phyloP scores from a whole-genome alignment of 2,113 vertebrate genomes.

The Antigone vipio region DNA sequence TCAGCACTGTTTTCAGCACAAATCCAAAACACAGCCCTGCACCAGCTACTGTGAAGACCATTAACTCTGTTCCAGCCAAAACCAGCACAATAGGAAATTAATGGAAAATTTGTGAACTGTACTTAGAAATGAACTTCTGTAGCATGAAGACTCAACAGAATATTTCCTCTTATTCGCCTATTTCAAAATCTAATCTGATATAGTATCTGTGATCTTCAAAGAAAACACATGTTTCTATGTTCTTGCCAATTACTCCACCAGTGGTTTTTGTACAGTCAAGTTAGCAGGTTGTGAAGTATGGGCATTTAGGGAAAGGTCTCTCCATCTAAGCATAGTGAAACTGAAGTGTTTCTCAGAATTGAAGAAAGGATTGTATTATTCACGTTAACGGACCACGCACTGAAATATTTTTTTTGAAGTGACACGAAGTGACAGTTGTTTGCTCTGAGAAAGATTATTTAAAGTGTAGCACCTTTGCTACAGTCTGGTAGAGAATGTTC shows the following conservation, averaged over 20 bases:
- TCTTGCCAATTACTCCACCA: background rate
- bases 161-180: background rate
- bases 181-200: background rate
- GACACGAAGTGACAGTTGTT: background rate
- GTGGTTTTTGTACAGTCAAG: background rate
- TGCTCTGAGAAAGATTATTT: background rate
- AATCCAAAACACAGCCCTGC: no score
- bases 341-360: background rate
- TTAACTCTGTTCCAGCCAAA: no score
- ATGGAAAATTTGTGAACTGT: background rate
- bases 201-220: background rate
- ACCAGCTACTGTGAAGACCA: no score
- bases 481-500: background rate
- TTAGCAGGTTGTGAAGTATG: background rate
- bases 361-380: background rate
- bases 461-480: background rate
- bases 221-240: background rate
- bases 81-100: background rate
- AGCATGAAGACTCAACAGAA: background rate
- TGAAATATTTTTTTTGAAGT: background rate
- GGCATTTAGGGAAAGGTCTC: background rate
- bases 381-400: background rate
- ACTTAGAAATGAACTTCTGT: background rate
- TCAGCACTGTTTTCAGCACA: no score
- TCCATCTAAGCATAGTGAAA: background rate